Evolutionary conservation across 2,113 vertebrate species (phyloP).

Genomic region (Helogale parvula): DNA sequence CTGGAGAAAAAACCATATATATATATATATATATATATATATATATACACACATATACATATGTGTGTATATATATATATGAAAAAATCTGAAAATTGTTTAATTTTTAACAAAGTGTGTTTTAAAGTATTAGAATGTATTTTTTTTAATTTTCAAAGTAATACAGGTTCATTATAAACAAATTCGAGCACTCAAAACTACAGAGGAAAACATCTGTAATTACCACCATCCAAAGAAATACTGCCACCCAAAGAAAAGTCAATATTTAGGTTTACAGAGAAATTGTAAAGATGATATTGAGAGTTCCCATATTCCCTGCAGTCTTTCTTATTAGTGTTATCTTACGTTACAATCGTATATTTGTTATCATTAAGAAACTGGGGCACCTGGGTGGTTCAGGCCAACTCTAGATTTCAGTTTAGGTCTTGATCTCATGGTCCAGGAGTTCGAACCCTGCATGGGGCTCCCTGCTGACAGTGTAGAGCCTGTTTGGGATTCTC

Average conservation of each 20-base stretch:
- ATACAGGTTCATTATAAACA: not conserved
- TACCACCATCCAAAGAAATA: not conserved
- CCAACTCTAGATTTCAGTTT: no score
- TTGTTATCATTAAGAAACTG: not conserved
- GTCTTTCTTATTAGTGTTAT: not conserved
- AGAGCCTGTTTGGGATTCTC: no score
- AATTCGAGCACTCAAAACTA: constrained; percentile 1
- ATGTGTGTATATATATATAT: not conserved
- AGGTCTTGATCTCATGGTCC: no score
- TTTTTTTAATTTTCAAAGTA: constrained; percentile 15
- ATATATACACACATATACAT: no score
- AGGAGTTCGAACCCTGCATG: no score
- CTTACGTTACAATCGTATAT: not conserved
- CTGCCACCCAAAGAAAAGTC: not conserved
- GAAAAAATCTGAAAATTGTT: not conserved
- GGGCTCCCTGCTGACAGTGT: no score
- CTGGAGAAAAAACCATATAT: not conserved
- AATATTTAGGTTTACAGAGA: not conserved
- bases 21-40: not conserved
- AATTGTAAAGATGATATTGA: not conserved
- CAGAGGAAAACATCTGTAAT: not conserved
- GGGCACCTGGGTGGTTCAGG: no score
- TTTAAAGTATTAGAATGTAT: not conserved
- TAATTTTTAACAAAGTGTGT: not conserved
- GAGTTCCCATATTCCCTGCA: not conserved